phyloP scores from a whole-genome alignment of 2,113 vertebrate genomes.

The Anarhynchus alexandrinus region DNA sequence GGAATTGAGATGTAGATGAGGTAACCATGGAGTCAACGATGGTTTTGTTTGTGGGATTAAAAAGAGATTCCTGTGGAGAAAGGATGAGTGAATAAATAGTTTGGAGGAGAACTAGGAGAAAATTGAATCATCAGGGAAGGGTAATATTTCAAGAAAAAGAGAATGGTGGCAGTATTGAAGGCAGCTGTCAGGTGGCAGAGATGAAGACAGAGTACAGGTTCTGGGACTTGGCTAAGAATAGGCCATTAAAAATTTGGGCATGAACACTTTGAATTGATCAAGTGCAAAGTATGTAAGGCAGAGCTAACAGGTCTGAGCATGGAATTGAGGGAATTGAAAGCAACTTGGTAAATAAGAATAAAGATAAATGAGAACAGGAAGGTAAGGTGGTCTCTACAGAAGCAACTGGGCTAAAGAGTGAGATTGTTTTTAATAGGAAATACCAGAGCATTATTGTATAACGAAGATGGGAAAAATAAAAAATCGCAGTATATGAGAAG shows the following conservation, averaged over 20 bases:
- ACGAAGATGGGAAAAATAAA: not conserved
- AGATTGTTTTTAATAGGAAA: not conserved
- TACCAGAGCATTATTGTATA: not conserved
- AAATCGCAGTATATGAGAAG: not conserved
- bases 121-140: not conserved
- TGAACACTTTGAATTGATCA: not conserved
- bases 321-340: not conserved
- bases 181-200: constrained; percentile 12
- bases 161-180: constrained; percentile 13
- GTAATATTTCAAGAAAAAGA: constrained; percentile 36
- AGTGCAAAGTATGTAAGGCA: not conserved
- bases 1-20: not conserved
- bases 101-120: not conserved
- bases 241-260: constrained; percentile 50
- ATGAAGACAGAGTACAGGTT: constrained; percentile 40
- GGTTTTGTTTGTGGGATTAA: not conserved
- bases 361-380: constrained; percentile 5
- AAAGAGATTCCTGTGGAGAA: not conserved
- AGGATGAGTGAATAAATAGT: not conserved
- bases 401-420: not conserved
- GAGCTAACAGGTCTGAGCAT: not conserved
- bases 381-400: not conserved
- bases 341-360: constrained; percentile 9
- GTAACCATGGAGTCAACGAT: not conserved
- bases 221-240: constrained; percentile 14